Conservation (phyloP, 2,113 vertebrate genomes). For the Boulengerochromis microlepis region DNA sequence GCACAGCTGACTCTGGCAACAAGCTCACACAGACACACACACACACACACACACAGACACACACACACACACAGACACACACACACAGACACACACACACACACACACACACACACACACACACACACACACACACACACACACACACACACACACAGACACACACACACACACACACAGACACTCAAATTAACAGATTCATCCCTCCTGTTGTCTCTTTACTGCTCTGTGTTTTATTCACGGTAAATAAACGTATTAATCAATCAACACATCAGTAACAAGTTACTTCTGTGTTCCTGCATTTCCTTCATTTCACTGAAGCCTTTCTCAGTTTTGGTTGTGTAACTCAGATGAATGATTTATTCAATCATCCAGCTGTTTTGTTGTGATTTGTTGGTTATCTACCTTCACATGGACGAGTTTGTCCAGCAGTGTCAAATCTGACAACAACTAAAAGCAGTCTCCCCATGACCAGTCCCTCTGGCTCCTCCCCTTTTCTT, state of each 20-base stretch:
- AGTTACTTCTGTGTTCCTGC: background rate
- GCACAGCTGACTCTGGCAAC: too few species aligned
- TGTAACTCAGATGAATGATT: background rate
- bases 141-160: background rate
- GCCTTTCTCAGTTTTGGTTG: background rate
- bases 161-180: background rate
- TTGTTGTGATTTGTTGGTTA: background rate
- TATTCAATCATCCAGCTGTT: background rate
- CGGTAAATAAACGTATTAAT: background rate
- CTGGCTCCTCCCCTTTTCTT: background rate
- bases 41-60: background rate
- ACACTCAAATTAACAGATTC: background rate
- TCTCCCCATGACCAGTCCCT: background rate
- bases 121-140: background rate
- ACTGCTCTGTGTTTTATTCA: fast-evolving
- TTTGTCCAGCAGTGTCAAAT: background rate
- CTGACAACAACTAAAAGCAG: background rate
- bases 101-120: background rate
- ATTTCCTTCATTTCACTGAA: background rate
- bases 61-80: background rate
- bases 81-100: background rate
- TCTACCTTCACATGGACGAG: background rate
- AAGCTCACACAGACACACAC: background rate
- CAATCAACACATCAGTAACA: background rate
- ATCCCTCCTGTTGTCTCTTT: background rate